These are phyloP conservation scores for Tachina grossa DNA, from an alignment of 2,888 invertebrate species.

Conservation along the genomic window DNA sequence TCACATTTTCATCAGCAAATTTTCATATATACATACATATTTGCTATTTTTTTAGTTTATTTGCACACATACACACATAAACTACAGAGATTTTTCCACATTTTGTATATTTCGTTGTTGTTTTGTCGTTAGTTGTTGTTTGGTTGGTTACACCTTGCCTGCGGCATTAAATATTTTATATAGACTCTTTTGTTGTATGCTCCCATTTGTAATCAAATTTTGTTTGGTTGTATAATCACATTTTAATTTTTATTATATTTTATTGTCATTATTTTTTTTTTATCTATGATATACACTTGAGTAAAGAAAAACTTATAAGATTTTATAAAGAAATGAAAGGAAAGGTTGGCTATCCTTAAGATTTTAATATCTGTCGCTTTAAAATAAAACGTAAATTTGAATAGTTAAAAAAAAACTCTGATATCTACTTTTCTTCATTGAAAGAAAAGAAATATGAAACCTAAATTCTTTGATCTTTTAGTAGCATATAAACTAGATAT, in stretches of 20 bases:
- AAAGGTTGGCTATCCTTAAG: neutral
- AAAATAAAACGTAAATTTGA: neutral
- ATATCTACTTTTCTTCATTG: no score
- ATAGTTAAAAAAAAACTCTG: no score
- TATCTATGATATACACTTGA: neutral
- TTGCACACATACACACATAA: neutral
- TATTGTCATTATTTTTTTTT: constrained; percentile 50
- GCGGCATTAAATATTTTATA: constrained; percentile 43
- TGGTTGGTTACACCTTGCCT: constrained; percentile 48
- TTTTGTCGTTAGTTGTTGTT: constrained; percentile 18
- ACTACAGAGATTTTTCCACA: neutral
- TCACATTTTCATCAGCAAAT: neutral
- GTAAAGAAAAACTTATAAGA: neutral
- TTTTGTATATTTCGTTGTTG: constrained; percentile 39
- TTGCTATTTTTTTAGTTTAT: neutral
- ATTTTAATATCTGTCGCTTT: neutral
- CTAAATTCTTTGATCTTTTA: no score
- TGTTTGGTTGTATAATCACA: constrained; percentile 66
- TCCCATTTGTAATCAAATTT: constrained; percentile 65
- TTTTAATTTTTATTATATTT: constrained; percentile 66
- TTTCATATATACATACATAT: neutral
- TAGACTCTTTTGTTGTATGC: constrained; percentile 49
- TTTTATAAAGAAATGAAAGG: neutral
- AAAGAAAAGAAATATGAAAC: no score
- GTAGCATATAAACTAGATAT: no score